Evolutionary conservation across 2,888 invertebrate species (phyloP).

Genomic region (Chloromyia formosa): DNA sequence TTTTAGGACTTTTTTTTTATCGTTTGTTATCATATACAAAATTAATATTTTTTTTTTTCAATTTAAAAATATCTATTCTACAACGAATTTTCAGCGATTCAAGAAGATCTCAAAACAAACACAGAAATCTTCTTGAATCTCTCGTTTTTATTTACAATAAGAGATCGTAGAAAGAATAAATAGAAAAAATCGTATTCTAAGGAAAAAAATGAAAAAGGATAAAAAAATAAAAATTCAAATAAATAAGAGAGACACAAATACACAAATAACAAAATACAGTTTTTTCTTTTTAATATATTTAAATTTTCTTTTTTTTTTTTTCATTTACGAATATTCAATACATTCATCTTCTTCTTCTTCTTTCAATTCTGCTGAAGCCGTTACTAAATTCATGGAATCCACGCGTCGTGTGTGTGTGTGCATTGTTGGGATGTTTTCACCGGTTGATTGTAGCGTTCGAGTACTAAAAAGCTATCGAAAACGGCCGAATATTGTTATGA

Average conservation of each 20-base stretch:
- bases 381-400: conserved; percentile 6
- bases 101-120: conserved; percentile 33
- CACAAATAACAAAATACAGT: conserved; percentile 46
- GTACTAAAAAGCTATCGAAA: not conserved
- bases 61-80: conserved; percentile 36
- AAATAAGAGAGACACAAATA: conserved; percentile 33
- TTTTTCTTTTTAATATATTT: conserved; percentile 45
- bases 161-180: conserved; percentile 30
- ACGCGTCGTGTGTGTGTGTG: not conserved
- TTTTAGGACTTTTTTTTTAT: conserved; percentile 20
- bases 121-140: conserved; percentile 28
- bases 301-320: conserved; percentile 39
- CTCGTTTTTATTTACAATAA: conserved; percentile 33
- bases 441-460: not conserved
- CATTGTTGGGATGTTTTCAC: not conserved
- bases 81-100: conserved; percentile 4
- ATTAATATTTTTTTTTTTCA: not conserved
- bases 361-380: conserved; percentile 23
- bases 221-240: too few species aligned
- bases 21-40: conserved; percentile 30
- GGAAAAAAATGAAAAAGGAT: conserved; percentile 41
- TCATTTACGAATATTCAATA: conserved; percentile 44
- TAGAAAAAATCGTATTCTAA: conserved; percentile 32
- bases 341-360: conserved; percentile 40
- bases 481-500: not conserved